phyloP scores from a whole-genome alignment of 2,888 invertebrate genomes.

The Ctena decussata region DNA sequence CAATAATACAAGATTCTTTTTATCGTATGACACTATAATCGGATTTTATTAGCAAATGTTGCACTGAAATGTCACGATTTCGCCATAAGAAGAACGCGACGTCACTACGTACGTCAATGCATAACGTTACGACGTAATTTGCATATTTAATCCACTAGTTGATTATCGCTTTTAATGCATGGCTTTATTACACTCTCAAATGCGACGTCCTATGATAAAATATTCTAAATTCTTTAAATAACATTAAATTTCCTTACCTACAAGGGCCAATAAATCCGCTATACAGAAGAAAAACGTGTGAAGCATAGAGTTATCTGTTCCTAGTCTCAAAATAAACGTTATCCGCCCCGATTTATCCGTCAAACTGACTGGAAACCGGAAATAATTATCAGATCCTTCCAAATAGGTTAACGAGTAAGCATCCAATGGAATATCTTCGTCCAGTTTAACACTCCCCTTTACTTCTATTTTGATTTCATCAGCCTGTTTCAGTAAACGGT shows the following conservation, averaged over 20 bases:
- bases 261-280: slow-evolving; percentile 41
- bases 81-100: no score
- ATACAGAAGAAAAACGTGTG: slow-evolving; percentile 62
- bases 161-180: no score
- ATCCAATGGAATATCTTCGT: slow-evolving; percentile 62
- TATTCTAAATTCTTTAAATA: no score
- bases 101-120: no score
- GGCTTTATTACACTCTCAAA: no score
- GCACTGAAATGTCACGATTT: no score
- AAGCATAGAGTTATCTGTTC: slow-evolving; percentile 53
- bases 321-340: slow-evolving; percentile 58
- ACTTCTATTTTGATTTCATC: slow-evolving; percentile 64
- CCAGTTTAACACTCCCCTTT: slow-evolving; percentile 53
- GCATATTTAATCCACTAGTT: no score
- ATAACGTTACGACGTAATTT: no score
- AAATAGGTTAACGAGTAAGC: slow-evolving; percentile 62
- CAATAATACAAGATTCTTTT: no score
- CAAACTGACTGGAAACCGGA: slow-evolving; percentile 57
- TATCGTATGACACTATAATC: no score
- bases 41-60: no score
- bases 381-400: slow-evolving; percentile 64
- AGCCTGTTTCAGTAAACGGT: slow-evolving; percentile 57
- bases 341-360: slow-evolving; percentile 48
- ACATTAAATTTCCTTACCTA: slow-evolving; percentile 59
- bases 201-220: no score